Base-by-base conservation (phyloP, 2,113 vertebrate genomes). In the Pogona vitticeps region DNA sequence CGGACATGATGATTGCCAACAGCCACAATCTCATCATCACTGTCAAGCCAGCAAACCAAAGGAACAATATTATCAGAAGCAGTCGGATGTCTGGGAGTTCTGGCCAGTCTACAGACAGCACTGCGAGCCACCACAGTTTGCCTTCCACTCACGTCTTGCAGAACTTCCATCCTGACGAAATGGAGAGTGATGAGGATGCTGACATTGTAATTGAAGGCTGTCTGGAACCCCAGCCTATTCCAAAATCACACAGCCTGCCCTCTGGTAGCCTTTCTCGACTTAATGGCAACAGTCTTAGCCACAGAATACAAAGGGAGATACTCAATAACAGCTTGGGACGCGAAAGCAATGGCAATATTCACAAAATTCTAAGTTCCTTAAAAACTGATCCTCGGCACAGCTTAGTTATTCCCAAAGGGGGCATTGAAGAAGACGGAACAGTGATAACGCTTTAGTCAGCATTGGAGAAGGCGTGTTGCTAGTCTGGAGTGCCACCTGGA, bases 1-100 rank as follows among this genome's bases (percentile, higher is more conserved):
- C 99, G 3, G 99, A 99, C 95, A 99, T 99, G 99, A 99, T 99
- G 99, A 99, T 99, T 31, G 99, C 99, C 91, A 99, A 99, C 96
- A 99, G 99, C 95, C 98, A 99, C 95, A 99, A 99, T 88, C 97
- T 99, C 88, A 99, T 99, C 4, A 97, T 99, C 92, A 99, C 99
- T 0, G 99, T 99, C 80, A 99, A 99, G 95, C 99, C 98, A 0
- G 98, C 98, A 76, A 99, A 99, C 94, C 99, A 99, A 96, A 97
- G 98, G 91, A 99, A 99, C 96, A 99, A 99, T 83, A 97, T 99
- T 81, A 97, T 99, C 79, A 97, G 99, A 33, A 96, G 97, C 94
- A 97, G 98, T 92, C 96, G 98, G 70, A 98, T 97, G 82, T 98
- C 98, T 0, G 98, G 98, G 79, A 98, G 98, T 94, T 98, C 98